Conservation (phyloP, 2,113 vertebrate genomes). For the Gymnogyps californianus region DNA sequence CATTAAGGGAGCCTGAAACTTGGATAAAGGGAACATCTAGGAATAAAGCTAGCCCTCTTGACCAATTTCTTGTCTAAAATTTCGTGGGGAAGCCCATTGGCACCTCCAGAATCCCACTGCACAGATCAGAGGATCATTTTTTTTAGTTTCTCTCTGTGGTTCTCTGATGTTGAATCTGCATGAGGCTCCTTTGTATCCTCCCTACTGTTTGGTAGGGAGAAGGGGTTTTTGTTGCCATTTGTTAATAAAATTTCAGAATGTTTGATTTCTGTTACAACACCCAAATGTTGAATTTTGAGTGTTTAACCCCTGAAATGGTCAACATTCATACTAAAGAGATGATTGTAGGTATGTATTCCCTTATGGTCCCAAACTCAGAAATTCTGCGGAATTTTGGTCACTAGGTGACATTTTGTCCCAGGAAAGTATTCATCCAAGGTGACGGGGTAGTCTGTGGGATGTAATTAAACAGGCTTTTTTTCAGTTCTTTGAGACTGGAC, state of each 20-base stretch:
- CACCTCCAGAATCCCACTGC: not conserved
- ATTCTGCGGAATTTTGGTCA: not conserved
- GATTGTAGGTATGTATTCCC: not conserved
- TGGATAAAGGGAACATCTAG: not conserved
- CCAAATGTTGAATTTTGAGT: not conserved
- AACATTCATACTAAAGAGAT: not conserved
- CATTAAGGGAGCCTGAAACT: not conserved
- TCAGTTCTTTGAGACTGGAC: not conserved
- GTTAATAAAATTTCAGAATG: not conserved
- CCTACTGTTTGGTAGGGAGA: not conserved
- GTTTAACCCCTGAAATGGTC: not conserved
- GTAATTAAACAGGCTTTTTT: not conserved
- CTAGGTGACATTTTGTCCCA: not conserved
- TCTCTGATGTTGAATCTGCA: not conserved
- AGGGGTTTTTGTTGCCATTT: not conserved
- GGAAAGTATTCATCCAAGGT: not conserved
- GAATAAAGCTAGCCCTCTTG: not conserved
- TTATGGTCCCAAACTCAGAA: not conserved
- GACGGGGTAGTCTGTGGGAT: not conserved
- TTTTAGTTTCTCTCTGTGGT: not conserved
- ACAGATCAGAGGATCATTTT: not conserved
- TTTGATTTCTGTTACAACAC: not conserved
- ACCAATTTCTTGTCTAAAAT: not conserved
- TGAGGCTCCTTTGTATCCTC: not conserved
- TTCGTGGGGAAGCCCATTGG: not conserved